Percentiles rank a stretch among this genome's conserved stretches.
phyloP scores from a whole-genome alignment of 2,113 vertebrate species.

The Centropristis striata region DNA sequence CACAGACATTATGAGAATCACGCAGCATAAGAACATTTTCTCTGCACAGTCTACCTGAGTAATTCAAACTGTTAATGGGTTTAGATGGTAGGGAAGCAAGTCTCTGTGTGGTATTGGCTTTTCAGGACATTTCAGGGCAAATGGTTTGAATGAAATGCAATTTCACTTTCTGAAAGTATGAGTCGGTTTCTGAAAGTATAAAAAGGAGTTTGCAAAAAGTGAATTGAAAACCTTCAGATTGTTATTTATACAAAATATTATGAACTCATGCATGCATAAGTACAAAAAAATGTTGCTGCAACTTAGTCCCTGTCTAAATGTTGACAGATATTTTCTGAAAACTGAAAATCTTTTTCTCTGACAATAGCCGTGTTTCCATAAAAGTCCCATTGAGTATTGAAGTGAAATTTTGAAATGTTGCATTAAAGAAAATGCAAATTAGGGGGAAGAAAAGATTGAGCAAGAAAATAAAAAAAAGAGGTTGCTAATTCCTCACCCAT shows the following conservation, averaged over 20 bases:
- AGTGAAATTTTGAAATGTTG: too few relatives aligned
- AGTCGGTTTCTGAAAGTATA: neutral
- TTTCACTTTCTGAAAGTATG: neutral
- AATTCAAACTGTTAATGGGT: slow-evolving; percentile 54
- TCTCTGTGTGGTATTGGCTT: slow-evolving; percentile 34
- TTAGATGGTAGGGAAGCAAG: slow-evolving; percentile 26
- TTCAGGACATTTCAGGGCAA: slow-evolving; percentile 53
- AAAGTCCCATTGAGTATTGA: too few relatives aligned
- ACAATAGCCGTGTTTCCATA: too few relatives aligned
- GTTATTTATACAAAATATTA: too few relatives aligned
- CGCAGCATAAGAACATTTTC: slow-evolving; percentile 52
- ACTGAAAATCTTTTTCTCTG: too few relatives aligned
- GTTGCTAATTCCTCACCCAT: too few relatives aligned
- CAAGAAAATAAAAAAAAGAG: too few relatives aligned
- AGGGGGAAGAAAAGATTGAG: too few relatives aligned
- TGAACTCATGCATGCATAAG: too few relatives aligned
- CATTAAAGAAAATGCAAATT: too few relatives aligned
- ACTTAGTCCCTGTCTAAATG: too few relatives aligned
- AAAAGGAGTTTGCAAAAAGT: slow-evolving; percentile 1
- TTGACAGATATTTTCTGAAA: too few relatives aligned
- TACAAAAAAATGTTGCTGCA: neutral
- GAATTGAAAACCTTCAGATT: neutral
- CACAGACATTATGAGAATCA: slow-evolving; percentile 69
- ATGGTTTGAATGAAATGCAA: slow-evolving; percentile 35
- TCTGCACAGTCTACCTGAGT: slow-evolving; percentile 45